These are phyloP conservation scores for Felis catus DNA, from an alignment of 2,113 vertebrate species.

Conservation along the genomic window DNA sequence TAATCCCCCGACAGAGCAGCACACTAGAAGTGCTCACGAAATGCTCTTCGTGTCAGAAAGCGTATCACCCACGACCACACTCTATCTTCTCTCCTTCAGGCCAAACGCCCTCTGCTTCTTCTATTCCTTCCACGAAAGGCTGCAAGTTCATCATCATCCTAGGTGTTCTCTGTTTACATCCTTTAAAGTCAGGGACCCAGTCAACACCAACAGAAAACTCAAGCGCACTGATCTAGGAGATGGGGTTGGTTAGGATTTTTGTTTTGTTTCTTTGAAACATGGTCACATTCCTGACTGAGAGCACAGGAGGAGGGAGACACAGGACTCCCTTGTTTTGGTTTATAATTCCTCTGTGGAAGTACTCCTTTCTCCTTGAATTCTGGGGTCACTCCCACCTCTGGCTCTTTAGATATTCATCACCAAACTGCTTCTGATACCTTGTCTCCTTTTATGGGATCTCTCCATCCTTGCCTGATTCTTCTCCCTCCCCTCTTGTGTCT, in stretches of 20 bases:
- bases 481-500: background rate
- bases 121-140: background rate
- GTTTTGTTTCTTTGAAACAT: background rate
- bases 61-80: background rate
- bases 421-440: background rate
- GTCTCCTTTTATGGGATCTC: background rate
- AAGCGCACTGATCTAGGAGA: background rate
- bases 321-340: background rate
- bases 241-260: background rate
- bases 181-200: background rate
- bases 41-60: background rate
- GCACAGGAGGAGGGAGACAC: background rate
- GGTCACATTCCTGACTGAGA: background rate
- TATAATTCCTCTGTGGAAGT: background rate
- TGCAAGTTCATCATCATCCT: background rate
- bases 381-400: background rate
- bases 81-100: background rate
- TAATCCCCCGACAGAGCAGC: background rate
- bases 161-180: background rate
- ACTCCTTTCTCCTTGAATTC: background rate
- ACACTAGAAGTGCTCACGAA: background rate
- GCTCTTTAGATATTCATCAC: background rate
- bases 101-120: constrained; percentile 5
- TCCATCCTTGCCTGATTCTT: background rate
- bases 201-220: background rate